Base-by-base conservation (phyloP, 2,113 vertebrate species). In the Corythoichthys intestinalis region DNA sequence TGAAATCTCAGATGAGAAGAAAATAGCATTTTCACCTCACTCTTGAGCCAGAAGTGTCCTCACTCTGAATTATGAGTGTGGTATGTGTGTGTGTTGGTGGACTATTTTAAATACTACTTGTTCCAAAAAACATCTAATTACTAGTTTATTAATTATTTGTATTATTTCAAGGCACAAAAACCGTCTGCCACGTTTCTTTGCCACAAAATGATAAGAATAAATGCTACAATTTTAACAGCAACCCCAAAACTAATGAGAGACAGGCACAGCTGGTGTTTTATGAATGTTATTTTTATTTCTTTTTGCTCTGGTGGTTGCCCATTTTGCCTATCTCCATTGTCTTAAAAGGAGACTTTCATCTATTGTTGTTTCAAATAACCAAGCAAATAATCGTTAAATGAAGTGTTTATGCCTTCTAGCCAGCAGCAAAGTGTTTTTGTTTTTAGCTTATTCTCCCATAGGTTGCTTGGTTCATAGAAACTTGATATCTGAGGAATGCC, bases 11-110 rank as follows among this genome's bases (percentile, higher is more conserved):
- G 78, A 89, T 91, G 90, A 92, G 82, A 86, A 86, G 80, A 90
- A 90, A 88, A 91, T 86, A 79, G 84, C 86, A 92, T 92, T 92
- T 92, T 92, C 91, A 92, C 89, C 86, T 89, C 83, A 76, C 77
- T 87, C 57, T 73, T 70, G 69, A 63, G 74, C 82, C 86, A 91
- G 87, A 88, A 84, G 88, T 83, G 85, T 65, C 82, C 70, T 66
- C 49, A n/a, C 53, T 66, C 37, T 73, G 61, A 76, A 75, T 39
- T 56, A 1, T 52, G 52, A 73, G 56, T 78, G 9, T 59, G 53
- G 34, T 67, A 20, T 74, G 20, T 59, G 65, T 67, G 65, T 53
- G 66, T 59, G 50, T 65, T 50, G 64, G 12, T 69, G 69, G 57
- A 67, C 62, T 66, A 66, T 80, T 71, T 70, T 76, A 17, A 62